Conservation (phyloP, 2,797 vertebrate genomes). For the Megalops cyprinoides region DNA sequence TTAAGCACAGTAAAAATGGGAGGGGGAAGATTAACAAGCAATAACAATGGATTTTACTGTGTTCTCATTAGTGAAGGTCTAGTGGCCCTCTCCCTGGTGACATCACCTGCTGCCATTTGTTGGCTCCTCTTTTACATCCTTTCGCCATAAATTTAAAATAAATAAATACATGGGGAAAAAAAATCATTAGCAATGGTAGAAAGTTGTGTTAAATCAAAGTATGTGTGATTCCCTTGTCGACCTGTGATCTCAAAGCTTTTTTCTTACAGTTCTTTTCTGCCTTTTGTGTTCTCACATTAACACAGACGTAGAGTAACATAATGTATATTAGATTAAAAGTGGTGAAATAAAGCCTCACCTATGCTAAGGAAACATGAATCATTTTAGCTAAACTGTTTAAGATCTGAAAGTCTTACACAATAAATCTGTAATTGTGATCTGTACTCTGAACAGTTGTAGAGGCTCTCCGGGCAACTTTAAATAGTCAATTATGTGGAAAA, state of each 20-base stretch:
- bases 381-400: neutral
- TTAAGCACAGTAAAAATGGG: slow-evolving; percentile 31
- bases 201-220: neutral
- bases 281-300: neutral
- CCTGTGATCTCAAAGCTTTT: neutral
- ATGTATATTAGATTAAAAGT: neutral
- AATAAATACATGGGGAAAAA: neutral
- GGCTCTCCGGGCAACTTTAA: neutral
- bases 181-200: neutral
- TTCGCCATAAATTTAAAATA: slow-evolving; percentile 10
- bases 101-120: slow-evolving; percentile 21
- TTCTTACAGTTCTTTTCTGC: neutral
- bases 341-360: neutral
- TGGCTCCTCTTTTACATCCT: slow-evolving; percentile 16
- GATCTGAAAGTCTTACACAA: neutral
- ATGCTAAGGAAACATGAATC: neutral
- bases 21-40: slow-evolving; percentile 38
- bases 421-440: neutral
- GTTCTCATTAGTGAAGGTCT: slow-evolving; percentile 49
- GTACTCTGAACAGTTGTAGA: neutral
- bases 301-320: neutral
- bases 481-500: neutral
- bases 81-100: slow-evolving; percentile 20
- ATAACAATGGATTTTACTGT: slow-evolving; percentile 45
- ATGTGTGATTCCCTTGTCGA: neutral